Percentiles rank a stretch among this genome's conserved stretches.
These are phyloP conservation scores for Dinoponera quadriceps DNA, from an alignment of 1,140 invertebrate species.

Conservation along the genomic window DNA sequence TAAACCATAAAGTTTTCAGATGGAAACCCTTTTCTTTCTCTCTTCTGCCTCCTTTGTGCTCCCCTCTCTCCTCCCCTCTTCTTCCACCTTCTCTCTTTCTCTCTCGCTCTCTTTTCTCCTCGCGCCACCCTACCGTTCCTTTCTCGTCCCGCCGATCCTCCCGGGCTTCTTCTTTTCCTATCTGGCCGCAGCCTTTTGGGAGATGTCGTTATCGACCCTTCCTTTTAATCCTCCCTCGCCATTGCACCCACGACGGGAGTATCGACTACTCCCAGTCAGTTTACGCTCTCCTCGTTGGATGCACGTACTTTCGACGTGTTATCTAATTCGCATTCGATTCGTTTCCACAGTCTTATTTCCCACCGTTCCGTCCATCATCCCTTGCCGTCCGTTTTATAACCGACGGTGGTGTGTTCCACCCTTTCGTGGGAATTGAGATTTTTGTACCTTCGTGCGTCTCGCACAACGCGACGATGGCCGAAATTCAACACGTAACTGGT, in stretches of 20 bases:
- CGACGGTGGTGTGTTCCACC: not conserved
- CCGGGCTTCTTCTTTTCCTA: slow-evolving; percentile 51
- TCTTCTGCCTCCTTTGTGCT: slow-evolving; percentile 21
- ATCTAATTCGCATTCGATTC: slow-evolving; percentile 51
- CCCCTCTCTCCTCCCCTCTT: slow-evolving; percentile 2
- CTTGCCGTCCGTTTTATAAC: slow-evolving; percentile 2
- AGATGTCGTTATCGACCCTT: slow-evolving; percentile 43
- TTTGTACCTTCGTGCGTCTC: not conserved
- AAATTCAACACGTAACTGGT: too few species aligned
- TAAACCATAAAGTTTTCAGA: slow-evolving; percentile 70
- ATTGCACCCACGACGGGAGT: not conserved
- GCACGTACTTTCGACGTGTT: slow-evolving; percentile 38
- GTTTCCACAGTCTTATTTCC: not conserved
- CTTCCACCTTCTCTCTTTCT: slow-evolving; percentile 2
- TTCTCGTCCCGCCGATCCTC: slow-evolving; percentile 26
- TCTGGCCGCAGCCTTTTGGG: slow-evolving; percentile 54
- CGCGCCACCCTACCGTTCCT: not conserved
- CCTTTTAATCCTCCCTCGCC: not conserved
- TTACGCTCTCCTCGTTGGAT: slow-evolving; percentile 39
- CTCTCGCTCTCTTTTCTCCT: not conserved
- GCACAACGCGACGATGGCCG: too few species aligned
- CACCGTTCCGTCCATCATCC: slow-evolving; percentile 14
- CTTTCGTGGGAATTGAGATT: slow-evolving; percentile 7
- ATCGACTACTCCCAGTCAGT: slow-evolving; percentile 38
- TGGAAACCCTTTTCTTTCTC: slow-evolving; percentile 6